Conservation (phyloP, 2,888 invertebrate genomes). For the Zaprionus obscuricornis region DNA sequence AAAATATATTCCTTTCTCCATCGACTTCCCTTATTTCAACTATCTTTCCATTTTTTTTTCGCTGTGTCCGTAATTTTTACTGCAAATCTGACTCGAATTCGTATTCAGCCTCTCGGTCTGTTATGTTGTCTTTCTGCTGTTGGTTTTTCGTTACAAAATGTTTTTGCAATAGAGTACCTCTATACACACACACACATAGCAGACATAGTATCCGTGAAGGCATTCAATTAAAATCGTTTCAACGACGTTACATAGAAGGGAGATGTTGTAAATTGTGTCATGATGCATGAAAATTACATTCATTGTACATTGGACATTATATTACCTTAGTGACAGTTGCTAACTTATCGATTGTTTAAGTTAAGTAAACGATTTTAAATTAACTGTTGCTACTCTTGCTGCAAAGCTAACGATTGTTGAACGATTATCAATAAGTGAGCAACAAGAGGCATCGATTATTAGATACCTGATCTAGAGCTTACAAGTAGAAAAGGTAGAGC, state of each 20-base stretch:
- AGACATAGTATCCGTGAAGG: constrained; percentile 19
- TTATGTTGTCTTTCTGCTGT: constrained; percentile 26
- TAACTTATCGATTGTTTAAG: no score
- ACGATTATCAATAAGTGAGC: no score
- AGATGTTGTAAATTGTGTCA: no score
- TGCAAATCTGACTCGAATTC: constrained; percentile 47
- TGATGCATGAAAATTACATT: no score
- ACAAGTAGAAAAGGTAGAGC: no score
- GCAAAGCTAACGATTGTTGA: no score
- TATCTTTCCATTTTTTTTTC: constrained; percentile 1
- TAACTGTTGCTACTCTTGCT: no score
- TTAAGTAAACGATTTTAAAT: no score
- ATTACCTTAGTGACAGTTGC: no score
- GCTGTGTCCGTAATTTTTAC: constrained; percentile 29
- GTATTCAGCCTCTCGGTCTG: constrained; percentile 18
- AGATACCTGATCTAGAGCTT: no score
- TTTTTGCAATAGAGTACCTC: constrained; percentile 10
- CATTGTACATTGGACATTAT: no score
- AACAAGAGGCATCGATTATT: no score
- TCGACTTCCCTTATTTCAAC: constrained; percentile 5
- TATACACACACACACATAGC: constrained; percentile 13
- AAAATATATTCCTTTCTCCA: constrained; percentile 10
- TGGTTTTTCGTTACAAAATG: constrained; percentile 38
- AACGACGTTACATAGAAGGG: constrained; percentile 21
- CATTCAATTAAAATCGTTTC: constrained; percentile 52